Evolutionary conservation across 2,888 invertebrate species (phyloP), one percentile per base, ranked within the genome.

Genomic region (Chymomyza amoena): DNA sequence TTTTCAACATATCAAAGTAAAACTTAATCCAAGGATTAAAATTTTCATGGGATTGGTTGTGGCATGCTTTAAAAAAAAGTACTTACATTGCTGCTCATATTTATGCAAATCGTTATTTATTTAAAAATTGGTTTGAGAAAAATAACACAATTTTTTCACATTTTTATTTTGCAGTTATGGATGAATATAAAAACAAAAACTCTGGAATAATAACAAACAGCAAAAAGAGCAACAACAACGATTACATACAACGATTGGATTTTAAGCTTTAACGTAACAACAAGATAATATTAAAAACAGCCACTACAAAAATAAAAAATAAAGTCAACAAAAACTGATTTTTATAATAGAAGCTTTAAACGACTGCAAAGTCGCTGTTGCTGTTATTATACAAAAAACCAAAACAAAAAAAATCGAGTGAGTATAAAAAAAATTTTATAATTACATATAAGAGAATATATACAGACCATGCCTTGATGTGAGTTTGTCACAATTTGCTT

Each of bases 161-260:
- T 15, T 28, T 63, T 61, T 9, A 28, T 57, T 63, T 74, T 63
- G 54, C 77, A 73, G 86, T 73, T 76, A 80, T 84, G 84, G 77
- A 77, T 79, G 75, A 78, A 79, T 79, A 81, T 75, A 77, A 79
- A 74, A 66, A 72, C 50, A 70, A 50, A 60, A 68, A 61, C 64
- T 65, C 62, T 61, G 72, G 73, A 61, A 50, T 66, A 72, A 66
- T 56, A 68, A 45, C 67, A 64, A 16, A 45, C 65, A 65, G 68
- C 15, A 71, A 68, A 71, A 73, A 59, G 63, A 72, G 60, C 69
- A 71, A 70, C 57, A 66, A 51, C 20, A 59, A 64, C 61, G 54
- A 70, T 61, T 67, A 64, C 9, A 32, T 61, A 45, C 62, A 66
- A 61, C 61, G 66, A 63, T 64, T 69, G 68, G 68, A 68, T 68